Conservation (phyloP, 1,140 invertebrate genomes). For the Pollicipes pollicipes region DNA sequence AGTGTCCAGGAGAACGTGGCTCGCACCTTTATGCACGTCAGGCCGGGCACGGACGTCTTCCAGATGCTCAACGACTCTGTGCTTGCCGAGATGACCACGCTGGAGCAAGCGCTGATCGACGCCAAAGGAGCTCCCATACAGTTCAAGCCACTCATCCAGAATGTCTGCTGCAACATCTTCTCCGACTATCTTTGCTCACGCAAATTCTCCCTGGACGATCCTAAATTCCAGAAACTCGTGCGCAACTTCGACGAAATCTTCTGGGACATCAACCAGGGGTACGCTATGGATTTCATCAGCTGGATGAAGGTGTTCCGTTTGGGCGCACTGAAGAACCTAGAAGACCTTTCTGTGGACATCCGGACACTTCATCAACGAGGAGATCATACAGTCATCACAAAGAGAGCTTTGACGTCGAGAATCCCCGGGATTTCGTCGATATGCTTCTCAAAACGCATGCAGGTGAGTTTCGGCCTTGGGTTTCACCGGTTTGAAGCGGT, state of each 20-base stretch:
- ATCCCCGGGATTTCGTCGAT: slow-evolving; percentile 46
- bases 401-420: slow-evolving; percentile 17
- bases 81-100: slow-evolving; percentile 15
- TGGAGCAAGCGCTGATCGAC: slow-evolving; percentile 15
- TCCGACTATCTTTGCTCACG: slow-evolving; percentile 61
- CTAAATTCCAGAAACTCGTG: slow-evolving; percentile 44
- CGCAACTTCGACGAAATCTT: slow-evolving; percentile 66
- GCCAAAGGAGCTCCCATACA: slow-evolving; percentile 19
- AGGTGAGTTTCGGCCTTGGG: background rate
- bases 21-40: slow-evolving; percentile 22
- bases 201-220: slow-evolving; percentile 45
- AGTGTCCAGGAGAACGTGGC: slow-evolving; percentile 52
- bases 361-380: slow-evolving; percentile 49
- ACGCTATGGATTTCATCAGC: slow-evolving; percentile 71
- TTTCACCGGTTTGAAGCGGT: no score
- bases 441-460: slow-evolving; percentile 35
- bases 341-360: slow-evolving; percentile 46
- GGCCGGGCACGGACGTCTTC: slow-evolving; percentile 35
- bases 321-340: slow-evolving; percentile 45
- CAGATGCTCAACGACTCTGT: slow-evolving; percentile 11
- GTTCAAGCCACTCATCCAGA: slow-evolving; percentile 43
- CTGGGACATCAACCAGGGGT: slow-evolving; percentile 72
- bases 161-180: slow-evolving; percentile 56
- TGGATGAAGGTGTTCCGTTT: slow-evolving; percentile 54
- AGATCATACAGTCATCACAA: slow-evolving; percentile 37